These are phyloP conservation scores for Acanthis flammea DNA, from an alignment of 2,797 vertebrate genomes.

Conservation along the genomic window DNA sequence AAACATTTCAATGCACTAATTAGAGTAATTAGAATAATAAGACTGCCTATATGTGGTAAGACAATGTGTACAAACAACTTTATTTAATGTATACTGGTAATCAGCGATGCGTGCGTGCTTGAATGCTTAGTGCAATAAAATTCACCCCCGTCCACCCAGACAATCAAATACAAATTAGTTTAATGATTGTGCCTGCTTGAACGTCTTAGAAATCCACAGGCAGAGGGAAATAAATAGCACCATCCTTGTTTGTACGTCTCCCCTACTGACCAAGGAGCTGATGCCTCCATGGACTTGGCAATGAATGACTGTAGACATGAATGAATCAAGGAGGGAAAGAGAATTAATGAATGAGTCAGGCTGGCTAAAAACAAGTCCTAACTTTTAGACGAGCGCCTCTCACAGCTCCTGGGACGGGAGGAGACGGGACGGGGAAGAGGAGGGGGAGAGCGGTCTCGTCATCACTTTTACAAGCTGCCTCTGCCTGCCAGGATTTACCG, in stretches of 20 bases:
- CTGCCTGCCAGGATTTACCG: not conserved
- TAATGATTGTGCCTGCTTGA: constrained; percentile 83
- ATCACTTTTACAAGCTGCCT: not conserved
- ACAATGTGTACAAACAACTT: constrained; percentile 88
- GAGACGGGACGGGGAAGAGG: not conserved
- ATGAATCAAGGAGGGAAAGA: constrained; percentile 45
- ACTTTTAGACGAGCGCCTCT: constrained; percentile 17
- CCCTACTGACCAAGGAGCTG: constrained; percentile 66
- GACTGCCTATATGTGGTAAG: constrained; percentile 85
- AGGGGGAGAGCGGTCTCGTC: not conserved
- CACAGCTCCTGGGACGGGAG: not conserved
- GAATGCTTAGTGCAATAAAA: constrained; percentile 83
- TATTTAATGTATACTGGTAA: constrained; percentile 87
- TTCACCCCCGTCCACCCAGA: constrained; percentile 84
- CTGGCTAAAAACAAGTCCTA: constrained; percentile 37
- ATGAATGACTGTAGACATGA: constrained; percentile 63
- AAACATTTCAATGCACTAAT: constrained; percentile 85
- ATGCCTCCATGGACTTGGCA: constrained; percentile 63
- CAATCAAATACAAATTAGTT: constrained; percentile 87
- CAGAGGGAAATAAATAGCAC: constrained; percentile 77
- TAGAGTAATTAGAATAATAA: constrained; percentile 88
- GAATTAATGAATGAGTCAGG: constrained; percentile 58
- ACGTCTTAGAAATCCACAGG: constrained; percentile 78
- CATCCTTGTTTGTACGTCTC: constrained; percentile 73
- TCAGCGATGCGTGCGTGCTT: constrained; percentile 84